Evolutionary conservation across 2,888 invertebrate species (phyloP).

Genomic region (Seira ritae): DNA sequence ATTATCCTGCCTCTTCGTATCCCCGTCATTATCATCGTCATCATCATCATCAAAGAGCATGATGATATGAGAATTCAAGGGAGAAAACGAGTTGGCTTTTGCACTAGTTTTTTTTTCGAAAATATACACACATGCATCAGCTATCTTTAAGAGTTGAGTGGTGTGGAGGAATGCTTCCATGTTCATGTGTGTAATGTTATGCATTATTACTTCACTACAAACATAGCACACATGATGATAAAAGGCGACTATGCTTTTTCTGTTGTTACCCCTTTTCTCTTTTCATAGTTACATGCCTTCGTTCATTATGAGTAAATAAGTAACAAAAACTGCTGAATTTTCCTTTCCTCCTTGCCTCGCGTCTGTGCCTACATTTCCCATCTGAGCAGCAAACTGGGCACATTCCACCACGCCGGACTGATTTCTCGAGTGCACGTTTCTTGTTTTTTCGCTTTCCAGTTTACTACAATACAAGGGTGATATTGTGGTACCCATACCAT

Average conservation of each 20-base stretch:
- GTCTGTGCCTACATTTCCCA: not conserved
- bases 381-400: not conserved
- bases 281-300: not conserved
- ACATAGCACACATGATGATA: not conserved
- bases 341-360: not conserved
- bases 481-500: not conserved
- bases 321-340: not conserved
- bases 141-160: not conserved
- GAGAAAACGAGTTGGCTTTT: not conserved
- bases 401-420: not conserved
- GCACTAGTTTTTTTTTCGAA: not conserved
- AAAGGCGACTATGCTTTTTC: not conserved
- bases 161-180: not conserved
- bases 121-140: no score
- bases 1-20: not conserved
- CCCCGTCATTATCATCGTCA: not conserved
- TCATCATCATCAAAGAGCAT: not conserved
- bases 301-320: not conserved
- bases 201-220: not conserved
- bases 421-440: not conserved
- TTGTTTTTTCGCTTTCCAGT: no score
- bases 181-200: not conserved
- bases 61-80: not conserved
- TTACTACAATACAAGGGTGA: no score
- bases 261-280: not conserved